Evolutionary conservation across 1,140 invertebrate genomes (phyloP).

Genomic region (Popillia japonica): DNA sequence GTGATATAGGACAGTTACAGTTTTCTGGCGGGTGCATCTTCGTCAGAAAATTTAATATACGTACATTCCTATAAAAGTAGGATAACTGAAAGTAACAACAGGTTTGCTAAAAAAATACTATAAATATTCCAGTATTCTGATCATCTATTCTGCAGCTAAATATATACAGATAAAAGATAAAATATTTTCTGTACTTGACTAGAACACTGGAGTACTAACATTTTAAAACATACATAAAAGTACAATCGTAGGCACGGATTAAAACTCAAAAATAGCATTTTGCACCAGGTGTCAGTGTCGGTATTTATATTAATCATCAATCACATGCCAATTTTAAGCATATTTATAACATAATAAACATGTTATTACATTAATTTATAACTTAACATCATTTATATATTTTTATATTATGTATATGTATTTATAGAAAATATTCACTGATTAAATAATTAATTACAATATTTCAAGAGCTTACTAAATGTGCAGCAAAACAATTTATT

Average conservation of each 20-base stretch:
- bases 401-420: slow-evolving; percentile 6
- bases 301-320: slow-evolving; percentile 25
- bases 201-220: slow-evolving; percentile 23
- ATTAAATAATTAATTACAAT: slow-evolving; percentile 38
- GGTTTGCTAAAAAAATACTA: not conserved
- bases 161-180: slow-evolving; percentile 23
- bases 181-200: slow-evolving; percentile 8
- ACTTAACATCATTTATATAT: slow-evolving; percentile 38
- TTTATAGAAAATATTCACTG: slow-evolving; percentile 38
- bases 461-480: slow-evolving; percentile 37
- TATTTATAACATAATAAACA: slow-evolving; percentile 39
- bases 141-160: slow-evolving; percentile 18
- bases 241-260: slow-evolving; percentile 25
- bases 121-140: slow-evolving; percentile 20
- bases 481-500: slow-evolving; percentile 41
- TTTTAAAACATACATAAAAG: not conserved
- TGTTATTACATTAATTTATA: slow-evolving; percentile 38
- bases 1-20: not conserved
- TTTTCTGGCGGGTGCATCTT: not conserved
- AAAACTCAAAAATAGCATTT: slow-evolving; percentile 17
- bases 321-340: slow-evolving; percentile 37
- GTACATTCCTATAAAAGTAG: slow-evolving; percentile 12
- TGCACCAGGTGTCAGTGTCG: slow-evolving; percentile 26
- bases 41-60: not conserved
- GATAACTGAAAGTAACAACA: not conserved